Evolutionary conservation across 2,888 invertebrate species (phyloP).

Genomic region (Lasioglossum malachurum): DNA sequence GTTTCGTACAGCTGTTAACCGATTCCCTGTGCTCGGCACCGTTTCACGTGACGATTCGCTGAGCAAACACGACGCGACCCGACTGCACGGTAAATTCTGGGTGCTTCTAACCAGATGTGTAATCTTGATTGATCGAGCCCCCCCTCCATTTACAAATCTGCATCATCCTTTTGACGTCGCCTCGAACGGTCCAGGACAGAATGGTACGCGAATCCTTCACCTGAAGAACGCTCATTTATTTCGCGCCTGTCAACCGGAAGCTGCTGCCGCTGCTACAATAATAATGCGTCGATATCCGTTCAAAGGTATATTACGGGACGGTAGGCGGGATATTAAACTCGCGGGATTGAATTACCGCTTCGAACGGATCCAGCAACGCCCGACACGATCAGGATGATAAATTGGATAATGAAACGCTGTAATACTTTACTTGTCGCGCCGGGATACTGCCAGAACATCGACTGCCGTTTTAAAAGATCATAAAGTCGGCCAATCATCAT

Average conservation of each 20-base stretch:
- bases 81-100: conserved; percentile 1
- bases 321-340: conserved; percentile 15
- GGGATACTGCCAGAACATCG: not conserved
- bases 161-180: conserved; percentile 17
- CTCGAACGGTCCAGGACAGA: not conserved
- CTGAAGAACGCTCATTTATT: conserved; percentile 1
- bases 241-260: not conserved
- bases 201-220: conserved; percentile 13
- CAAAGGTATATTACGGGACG: conserved; percentile 14
- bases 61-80: conserved; percentile 1
- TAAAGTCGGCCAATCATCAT: not conserved
- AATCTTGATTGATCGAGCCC: conserved; percentile 36
- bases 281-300: conserved; percentile 20
- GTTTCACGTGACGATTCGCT: conserved; percentile 28
- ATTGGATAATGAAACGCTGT: not conserved
- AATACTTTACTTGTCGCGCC: not conserved
- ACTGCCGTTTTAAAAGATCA: not conserved
- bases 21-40: not conserved
- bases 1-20: conserved; percentile 34
- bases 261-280: conserved; percentile 7
- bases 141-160: conserved; percentile 19
- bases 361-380: not conserved
- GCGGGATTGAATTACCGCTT: not conserved
- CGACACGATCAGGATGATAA: not conserved
- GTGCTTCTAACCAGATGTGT: conserved; percentile 16